Percentiles rank a stretch among this genome's conserved stretches.
Evolutionary conservation across 2,113 vertebrate genomes (phyloP).

Genomic region (Dendrocopos noguchii): DNA sequence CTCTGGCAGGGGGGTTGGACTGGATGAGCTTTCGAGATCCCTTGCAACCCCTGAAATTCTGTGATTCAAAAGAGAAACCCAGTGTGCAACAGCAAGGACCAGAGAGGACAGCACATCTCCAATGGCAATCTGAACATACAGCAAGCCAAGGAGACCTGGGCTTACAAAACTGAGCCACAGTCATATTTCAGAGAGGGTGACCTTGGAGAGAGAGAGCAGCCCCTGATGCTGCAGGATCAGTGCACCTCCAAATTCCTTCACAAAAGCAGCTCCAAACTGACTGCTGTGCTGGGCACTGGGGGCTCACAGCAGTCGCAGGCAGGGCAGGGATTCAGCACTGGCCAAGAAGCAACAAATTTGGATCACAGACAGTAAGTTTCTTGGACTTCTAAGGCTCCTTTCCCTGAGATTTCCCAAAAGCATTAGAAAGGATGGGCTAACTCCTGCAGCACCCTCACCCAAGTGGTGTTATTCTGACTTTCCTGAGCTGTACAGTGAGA

Average conservation of each 20-base stretch:
- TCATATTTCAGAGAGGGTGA: neutral
- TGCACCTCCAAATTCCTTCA: neutral
- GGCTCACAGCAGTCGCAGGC: neutral
- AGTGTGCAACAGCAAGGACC: fast-evolving
- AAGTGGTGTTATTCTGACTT: neutral
- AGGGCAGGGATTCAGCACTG: fast-evolving
- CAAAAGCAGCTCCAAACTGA: neutral
- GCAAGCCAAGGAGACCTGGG: neutral
- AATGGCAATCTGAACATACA: fast-evolving
- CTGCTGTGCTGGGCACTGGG: fast-evolving
- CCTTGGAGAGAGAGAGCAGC: neutral
- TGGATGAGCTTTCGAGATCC: too few relatives aligned
- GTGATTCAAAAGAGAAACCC: neutral
- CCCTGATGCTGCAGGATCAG: neutral
- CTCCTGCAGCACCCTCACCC: fast-evolving
- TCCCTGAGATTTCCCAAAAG: neutral
- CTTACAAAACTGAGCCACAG: too few relatives aligned
- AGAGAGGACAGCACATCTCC: neutral
- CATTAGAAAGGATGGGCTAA: neutral
- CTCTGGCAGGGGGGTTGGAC: too few relatives aligned
- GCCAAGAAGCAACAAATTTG: neutral
- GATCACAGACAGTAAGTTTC: neutral
- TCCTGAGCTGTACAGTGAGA: neutral
- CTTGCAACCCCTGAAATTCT: too few relatives aligned
- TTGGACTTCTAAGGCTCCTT: neutral